Conservation (phyloP, 2,113 vertebrate genomes). For the Prochilodus magdalenae region DNA sequence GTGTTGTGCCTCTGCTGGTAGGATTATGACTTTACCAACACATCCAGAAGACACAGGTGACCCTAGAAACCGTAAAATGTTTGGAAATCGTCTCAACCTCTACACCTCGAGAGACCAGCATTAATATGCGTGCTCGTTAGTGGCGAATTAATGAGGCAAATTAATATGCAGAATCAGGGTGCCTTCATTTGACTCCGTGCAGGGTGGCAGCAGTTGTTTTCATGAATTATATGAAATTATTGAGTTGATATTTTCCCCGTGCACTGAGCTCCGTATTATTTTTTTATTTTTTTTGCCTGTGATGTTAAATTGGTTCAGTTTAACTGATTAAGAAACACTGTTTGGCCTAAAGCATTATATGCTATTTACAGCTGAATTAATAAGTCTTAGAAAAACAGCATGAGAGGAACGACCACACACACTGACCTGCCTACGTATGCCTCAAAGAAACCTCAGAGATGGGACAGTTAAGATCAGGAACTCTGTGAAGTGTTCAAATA, state of each 20-base stretch:
- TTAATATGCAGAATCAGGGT: conserved; percentile 20
- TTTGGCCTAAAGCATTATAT: not conserved
- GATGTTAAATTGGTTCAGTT: not conserved
- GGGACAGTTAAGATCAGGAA: no score
- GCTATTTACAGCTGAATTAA: not conserved
- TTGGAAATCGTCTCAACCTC: conserved; percentile 1
- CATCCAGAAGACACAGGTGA: conserved; percentile 24
- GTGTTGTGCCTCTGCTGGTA: not conserved
- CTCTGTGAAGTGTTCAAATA: no score
- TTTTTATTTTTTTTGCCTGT: not conserved
- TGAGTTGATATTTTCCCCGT: not conserved
- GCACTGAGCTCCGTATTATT: not conserved
- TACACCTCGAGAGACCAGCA: conserved; percentile 3
- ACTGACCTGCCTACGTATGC: not conserved
- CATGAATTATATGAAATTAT: not conserved
- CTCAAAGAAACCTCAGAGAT: not conserved
- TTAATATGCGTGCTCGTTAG: conserved; percentile 35
- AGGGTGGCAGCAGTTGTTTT: not conserved
- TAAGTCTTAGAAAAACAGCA: not conserved
- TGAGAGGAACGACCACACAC: not conserved
- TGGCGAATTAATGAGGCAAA: conserved; percentile 38
- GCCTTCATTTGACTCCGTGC: conserved; percentile 14
- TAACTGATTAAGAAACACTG: not conserved
- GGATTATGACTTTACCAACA: not conserved
- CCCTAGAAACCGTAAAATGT: conserved; percentile 20